Base-by-base conservation (phyloP, 2,888 invertebrate genomes). In the Drosophila formosana region DNA sequence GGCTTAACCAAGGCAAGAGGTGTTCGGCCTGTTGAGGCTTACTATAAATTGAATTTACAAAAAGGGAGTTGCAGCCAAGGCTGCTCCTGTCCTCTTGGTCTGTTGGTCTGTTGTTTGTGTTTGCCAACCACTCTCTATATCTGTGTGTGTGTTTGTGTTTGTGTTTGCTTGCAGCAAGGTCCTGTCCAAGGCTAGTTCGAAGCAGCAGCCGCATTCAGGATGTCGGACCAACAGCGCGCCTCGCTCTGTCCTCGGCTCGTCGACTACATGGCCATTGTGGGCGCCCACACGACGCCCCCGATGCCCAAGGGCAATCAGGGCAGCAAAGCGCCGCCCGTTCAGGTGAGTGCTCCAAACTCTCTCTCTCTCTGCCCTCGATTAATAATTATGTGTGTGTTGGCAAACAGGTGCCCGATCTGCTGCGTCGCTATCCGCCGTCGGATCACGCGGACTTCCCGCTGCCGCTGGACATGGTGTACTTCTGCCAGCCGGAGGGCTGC, bases 401-500 rank as follows among this genome's bases (percentile, higher is more conserved):
- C 23, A 8, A 11, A 26, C 4, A 30, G 43, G 96, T 97, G 9
- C 99, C 99, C 11, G 98, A 99, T 93, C 94, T 99, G 58, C 94
- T 99, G 61, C 95, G 99, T 23, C 95, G 98, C n/a, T 99, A 98
- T 92, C 99, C 99, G 1, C 94, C 97, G 26, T 97, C 97, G 83
- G 98, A 99, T 93, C 99, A 99, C 93, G 96, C 96, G 91, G 99
- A 99, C 93, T 99, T 99, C 92, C 97, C 98, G 0, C 94, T 99
- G 88, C 99, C 99, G 0, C 94, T 98, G 90, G 99, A 99, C 93
- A 99, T 99, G 95, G 98, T 99, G 28, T 99, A 98, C 93, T 99
- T 99, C 93, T 99, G 99, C 91, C 99, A 99, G 93, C 99, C 99
- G 1, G 99, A 99, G 93, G 99, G 99, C 61, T 99, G 99, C 92